These are phyloP conservation scores for Centroberyx gerrardi DNA, from an alignment of 2,797 vertebrate genomes.

Conservation along the genomic window DNA sequence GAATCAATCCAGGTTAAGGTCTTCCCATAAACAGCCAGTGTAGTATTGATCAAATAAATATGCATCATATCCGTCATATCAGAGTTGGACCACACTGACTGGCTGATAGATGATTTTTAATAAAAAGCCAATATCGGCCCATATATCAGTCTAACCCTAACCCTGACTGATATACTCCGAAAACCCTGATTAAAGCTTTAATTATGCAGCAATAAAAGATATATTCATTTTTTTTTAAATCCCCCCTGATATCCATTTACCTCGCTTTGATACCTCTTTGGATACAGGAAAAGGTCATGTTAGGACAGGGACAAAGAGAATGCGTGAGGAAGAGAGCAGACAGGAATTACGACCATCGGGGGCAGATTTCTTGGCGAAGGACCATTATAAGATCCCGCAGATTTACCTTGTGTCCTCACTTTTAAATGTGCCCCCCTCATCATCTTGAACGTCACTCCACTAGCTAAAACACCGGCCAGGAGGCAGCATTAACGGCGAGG, in stretches of 20 bases:
- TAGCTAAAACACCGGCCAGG: conserved; percentile 45
- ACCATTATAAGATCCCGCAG: too few relatives aligned
- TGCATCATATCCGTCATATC: too few relatives aligned
- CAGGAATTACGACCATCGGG: conserved; percentile 9
- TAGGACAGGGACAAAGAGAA: conserved; percentile 21
- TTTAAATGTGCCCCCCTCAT: not conserved
- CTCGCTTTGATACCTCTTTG: not conserved
- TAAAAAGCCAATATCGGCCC: too few relatives aligned
- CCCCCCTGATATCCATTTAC: not conserved
- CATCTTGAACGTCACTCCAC: not conserved
- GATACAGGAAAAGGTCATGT: conserved; percentile 1
- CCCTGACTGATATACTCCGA: too few relatives aligned
- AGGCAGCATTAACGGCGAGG: conserved; percentile 36
- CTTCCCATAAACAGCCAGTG: too few relatives aligned
- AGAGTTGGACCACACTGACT: too few relatives aligned
- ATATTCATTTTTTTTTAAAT: not conserved
- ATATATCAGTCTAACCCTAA: too few relatives aligned
- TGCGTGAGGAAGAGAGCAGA: not conserved
- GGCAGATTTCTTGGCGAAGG: not conserved
- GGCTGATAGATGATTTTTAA: too few relatives aligned
- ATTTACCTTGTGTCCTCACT: not conserved
- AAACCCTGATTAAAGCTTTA: not conserved
- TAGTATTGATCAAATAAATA: too few relatives aligned
- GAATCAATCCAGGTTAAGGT: too few relatives aligned
- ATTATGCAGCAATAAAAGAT: not conserved